Evolutionary conservation across 2,888 invertebrate species (phyloP), one percentile per base, ranked within the genome.

Genomic region (Hydrotaea diabolus): DNA sequence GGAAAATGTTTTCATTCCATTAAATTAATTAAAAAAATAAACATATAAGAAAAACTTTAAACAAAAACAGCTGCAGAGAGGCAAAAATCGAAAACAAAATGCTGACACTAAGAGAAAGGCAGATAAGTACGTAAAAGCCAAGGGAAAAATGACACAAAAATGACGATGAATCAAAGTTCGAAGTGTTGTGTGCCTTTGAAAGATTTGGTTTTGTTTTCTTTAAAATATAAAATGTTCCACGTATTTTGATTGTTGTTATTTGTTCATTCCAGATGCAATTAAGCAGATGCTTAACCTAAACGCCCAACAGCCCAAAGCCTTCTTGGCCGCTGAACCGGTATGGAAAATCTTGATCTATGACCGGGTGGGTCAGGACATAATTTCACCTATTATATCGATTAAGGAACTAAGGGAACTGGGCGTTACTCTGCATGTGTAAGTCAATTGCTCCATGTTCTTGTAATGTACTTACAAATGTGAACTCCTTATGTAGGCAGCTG

Each of bases 261-360:
- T n/a, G n/a, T n/a, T n/a, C n/a, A n/a, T 86, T 94, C 83, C 93
- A 98, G 97, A 95, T 94, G 97, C 98, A 87, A 93, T 99, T 86
- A 97, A 96, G 93, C 97, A 98, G 93, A 98, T 99, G 98, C 94
- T 99, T 82, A 98, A 98, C 93, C 94, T 99, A 80, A 98, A 98
- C 93, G 95, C 96, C 88, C 95, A 96, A 46, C 93, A 96, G 85
- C 95, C 95, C 2, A 97, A 96, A 92, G 94, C 95, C 82, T n/a
- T n/a, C n/a, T 94, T 95, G 66, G 95, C 96, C 11, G 94, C 95
- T 49, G 97, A 99, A 93, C 98, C 98, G 26, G 96, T 96, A 15
- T 99, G 98, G 98, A 99, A 99, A 94, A 96, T 99, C 80, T 93
- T 99, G 84, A 95, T 99, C 85, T 99, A 99, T 91, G 99, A 99